Evolutionary conservation across 2,113 vertebrate species (phyloP), one percentile per base, ranked within the genome.

Genomic region (Scomber japonicus): DNA sequence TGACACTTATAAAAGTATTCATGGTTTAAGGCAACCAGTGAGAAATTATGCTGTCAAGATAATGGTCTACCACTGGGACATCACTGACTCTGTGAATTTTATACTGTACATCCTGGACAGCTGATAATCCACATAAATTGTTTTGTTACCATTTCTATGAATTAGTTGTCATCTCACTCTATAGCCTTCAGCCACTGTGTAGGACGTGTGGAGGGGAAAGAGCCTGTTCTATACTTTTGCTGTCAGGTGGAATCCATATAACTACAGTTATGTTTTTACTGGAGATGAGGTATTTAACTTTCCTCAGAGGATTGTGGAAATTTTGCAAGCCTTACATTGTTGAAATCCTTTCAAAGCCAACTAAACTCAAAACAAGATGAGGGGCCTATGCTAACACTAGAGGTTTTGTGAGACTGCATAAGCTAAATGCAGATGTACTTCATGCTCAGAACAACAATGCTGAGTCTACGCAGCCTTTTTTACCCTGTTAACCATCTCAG

Each of bases 1-100:
- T 77, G 75, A 79, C 75, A 66, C 54, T 12, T 59, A 17, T n/a
- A 65, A 66, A 70, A 64, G 68, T 31, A 61, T 81, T 86, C n/a
- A 49, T 56, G 59, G 76, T 84, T 45, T n/a, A 50, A 66, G 55
- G 76, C 71, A 56, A 55, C 68, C 15, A 3, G 16, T 68, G 31
- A 49, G 74, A 76, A 75, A 50, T 12, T 5, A 7, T 4, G 17
- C 19, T 62, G 46, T 55, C 21, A 63, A 82, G 59, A 55, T 71
- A 19, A 73, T 48, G 50, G 48, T 49, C n/a, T 57, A 53, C 68
- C 45, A 27, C 15, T 21, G 19, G 10, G 55, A 80, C 19, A 49
- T 83, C 16, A 69, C 54, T 4, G 45, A 54, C 55, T 27, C 24
- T 60, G 7, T 49, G 65, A 19, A 49, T 27, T 17, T n/a, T 24